phyloP scores from a whole-genome alignment of 2,113 vertebrate genomes.

The Poecile atricapillus region DNA sequence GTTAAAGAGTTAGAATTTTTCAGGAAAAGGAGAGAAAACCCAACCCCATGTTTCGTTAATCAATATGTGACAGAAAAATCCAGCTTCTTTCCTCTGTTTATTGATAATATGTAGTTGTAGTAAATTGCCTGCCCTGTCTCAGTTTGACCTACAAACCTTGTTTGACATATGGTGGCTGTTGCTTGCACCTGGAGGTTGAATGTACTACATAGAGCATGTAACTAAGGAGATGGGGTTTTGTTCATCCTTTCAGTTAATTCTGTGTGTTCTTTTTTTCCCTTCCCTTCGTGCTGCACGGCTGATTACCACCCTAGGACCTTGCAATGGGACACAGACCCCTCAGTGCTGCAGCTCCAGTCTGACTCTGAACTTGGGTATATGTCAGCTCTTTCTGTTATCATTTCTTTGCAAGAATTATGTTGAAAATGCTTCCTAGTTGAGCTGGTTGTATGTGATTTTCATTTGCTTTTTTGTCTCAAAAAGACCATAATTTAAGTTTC shows the following conservation, averaged over 20 bases:
- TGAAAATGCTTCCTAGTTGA: conserved; percentile 36
- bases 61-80: background rate
- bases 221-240: conserved; percentile 48
- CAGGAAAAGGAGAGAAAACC: background rate
- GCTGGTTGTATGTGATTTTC: conserved; percentile 6
- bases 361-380: conserved; percentile 97
- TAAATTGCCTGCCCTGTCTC: background rate
- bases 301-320: conserved; percentile 86
- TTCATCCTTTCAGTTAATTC: conserved; percentile 77
- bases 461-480: conserved; percentile 38
- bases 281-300: conserved; percentile 78
- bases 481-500: conserved; percentile 40
- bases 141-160: background rate
- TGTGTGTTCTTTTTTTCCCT: conserved; percentile 76
- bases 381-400: conserved; percentile 72
- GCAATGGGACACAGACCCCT: conserved; percentile 99
- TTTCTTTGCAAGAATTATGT: conserved; percentile 65
- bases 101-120: background rate
- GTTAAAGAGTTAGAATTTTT: background rate
- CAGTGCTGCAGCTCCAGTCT: conserved; percentile 97
- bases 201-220: conserved; percentile 47
- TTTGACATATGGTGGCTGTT: background rate
- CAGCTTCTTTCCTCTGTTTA: background rate
- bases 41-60: background rate
- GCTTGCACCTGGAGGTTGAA: conserved; percentile 26